Base-by-base conservation (phyloP, 2,113 vertebrate genomes). In the Zapus hudsonius region DNA sequence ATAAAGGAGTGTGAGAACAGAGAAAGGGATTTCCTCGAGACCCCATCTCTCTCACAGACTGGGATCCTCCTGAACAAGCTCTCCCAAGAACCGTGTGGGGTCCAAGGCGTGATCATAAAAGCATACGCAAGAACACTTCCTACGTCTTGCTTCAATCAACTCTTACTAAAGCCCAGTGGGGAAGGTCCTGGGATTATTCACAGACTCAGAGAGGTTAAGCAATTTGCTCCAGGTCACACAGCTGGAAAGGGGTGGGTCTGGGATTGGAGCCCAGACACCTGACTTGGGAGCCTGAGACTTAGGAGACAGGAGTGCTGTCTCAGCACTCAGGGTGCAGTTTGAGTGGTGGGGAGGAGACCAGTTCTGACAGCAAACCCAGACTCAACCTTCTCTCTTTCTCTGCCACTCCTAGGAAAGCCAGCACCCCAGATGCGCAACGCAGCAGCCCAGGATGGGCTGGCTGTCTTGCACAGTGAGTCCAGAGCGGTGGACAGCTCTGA, bases 401-500 rank as follows among this genome's bases (percentile, higher is more conserved):
- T 7, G 59, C 79, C 91, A 79, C 91, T 82, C 92, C 92, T 75
- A 33, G 93, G 44, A 86, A 27, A 64, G 22, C 2, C 69, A 27
- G 75, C 74, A 38, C 40, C 75, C 36, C 42, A 1, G 2, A 4
- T 8, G 59, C 1, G 1, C 40, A 0, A 82, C 17, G 63, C 22
- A 4, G 36, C 36, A 40, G 42, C 78, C 52, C 29, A 2, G n/a
- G 78, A 13, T 55, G 0, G 40, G 75, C 67, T n/a, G 40, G 75
- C 67, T n/a, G 6, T 33, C 64, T 27, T 79, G 93, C 93, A 36
- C 40, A 64, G 31, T 84, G 86, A 72, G 91, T 73, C 72, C 2
- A 11, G 36, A 55, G 33, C 69, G 92, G 61, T 0, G 19, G 69
- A 78, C 79, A 42, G 93, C 61, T 15, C 63, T 94, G 95, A 95